Percentiles rank a stretch among this genome's conserved stretches.
phyloP scores from a whole-genome alignment of 2,797 vertebrate species.

The Pangasius macronema region DNA sequence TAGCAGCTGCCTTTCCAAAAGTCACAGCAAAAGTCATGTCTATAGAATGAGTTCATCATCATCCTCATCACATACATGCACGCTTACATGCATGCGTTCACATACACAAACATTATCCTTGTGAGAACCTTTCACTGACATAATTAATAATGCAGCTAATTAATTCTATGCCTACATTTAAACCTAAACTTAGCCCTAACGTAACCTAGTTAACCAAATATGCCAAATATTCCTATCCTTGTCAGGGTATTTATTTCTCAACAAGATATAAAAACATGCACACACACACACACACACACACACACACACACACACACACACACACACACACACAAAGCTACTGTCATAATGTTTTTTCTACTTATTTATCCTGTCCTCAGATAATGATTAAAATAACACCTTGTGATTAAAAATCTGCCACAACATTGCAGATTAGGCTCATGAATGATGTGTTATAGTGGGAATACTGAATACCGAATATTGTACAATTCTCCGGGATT shows the following conservation, averaged over 20 bases:
- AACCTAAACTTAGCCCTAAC: background rate
- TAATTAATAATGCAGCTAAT: background rate
- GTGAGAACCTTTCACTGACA: background rate
- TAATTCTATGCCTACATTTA: background rate
- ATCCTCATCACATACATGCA: background rate
- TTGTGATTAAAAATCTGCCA: background rate
- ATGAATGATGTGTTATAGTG: background rate
- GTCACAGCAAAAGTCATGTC: background rate
- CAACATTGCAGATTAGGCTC: background rate
- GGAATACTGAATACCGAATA: background rate
- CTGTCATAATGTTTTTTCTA: background rate
- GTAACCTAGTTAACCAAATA: background rate
- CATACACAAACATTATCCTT: background rate
- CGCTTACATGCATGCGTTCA: background rate
- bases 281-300: background rate
- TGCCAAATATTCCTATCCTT: background rate
- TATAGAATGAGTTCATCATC: background rate
- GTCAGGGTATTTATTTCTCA: background rate
- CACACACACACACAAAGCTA: background rate
- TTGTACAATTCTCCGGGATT: background rate
- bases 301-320: background rate
- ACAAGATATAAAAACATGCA: background rate
- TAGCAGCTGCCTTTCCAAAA: background rate
- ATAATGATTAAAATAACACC: background rate
- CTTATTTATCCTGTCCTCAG: background rate